Evolutionary conservation across 2,797 vertebrate genomes (phyloP).

Genomic region (Poecilia picta): DNA sequence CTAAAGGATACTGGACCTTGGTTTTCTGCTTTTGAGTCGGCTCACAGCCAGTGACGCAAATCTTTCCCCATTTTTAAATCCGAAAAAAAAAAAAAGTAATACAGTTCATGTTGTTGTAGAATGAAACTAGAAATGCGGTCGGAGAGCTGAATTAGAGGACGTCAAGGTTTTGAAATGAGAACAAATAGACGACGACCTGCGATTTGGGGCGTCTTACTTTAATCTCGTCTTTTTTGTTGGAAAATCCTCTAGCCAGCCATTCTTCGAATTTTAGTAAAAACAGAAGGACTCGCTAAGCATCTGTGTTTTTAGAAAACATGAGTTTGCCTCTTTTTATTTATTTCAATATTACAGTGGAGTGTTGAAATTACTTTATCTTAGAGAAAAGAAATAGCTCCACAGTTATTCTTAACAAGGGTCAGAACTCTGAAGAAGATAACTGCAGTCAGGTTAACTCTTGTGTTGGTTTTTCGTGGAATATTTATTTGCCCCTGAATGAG

Average conservation of each 20-base stretch:
- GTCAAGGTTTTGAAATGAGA: neutral
- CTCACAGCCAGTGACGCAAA: no score
- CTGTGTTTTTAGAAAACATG: neutral
- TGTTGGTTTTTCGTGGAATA: neutral
- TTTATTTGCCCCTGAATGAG: neutral
- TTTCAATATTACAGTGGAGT: neutral
- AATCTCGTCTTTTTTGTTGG: neutral
- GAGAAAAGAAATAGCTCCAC: neutral
- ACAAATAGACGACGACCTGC: neutral
- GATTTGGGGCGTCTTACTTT: neutral
- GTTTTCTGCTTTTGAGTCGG: no score
- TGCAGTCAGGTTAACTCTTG: neutral
- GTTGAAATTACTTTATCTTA: neutral
- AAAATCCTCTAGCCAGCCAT: neutral
- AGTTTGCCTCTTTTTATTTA: neutral
- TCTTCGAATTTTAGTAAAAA: neutral
- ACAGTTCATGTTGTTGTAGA: neutral
- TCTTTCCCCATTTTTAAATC: no score
- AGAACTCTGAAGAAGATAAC: neutral
- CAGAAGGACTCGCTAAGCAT: neutral
- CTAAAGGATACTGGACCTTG: no score
- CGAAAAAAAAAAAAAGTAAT: neutral
- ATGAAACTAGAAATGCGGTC: neutral
- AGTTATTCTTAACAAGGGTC: neutral
- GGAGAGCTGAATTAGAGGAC: neutral